Evolutionary conservation across 2,797 vertebrate species (phyloP).

Genomic region (Pipistrellus pipistrellus): DNA sequence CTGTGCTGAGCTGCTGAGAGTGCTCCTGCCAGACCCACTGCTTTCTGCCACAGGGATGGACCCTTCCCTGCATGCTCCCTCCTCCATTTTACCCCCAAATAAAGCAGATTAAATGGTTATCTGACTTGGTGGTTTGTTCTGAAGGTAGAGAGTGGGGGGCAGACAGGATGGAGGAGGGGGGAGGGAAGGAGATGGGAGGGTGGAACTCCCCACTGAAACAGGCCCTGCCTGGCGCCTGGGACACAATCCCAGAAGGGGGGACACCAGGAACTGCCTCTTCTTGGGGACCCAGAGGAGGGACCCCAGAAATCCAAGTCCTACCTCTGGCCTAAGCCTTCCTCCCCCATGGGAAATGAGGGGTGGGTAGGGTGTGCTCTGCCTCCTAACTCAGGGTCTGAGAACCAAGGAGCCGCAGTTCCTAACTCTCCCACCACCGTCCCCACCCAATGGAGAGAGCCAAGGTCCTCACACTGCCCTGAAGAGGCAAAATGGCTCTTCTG

Average conservation of each 20-base stretch:
- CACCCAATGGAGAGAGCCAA: background rate
- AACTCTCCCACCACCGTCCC: background rate
- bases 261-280: background rate
- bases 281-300: background rate
- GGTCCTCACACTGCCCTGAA: background rate
- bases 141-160: background rate
- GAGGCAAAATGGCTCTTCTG: background rate
- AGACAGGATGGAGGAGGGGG: background rate
- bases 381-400: too few relatives aligned
- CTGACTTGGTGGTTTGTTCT: constrained; percentile 57
- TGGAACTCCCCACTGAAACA: too few relatives aligned
- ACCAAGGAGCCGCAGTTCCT: background rate
- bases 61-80: background rate
- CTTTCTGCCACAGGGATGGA: background rate
- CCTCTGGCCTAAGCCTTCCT: background rate
- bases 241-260: background rate
- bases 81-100: background rate
- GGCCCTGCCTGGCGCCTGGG: background rate
- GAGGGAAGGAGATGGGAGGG: fast-evolving
- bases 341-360: background rate
- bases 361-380: too few relatives aligned
- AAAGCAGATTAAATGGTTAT: constrained; percentile 66
- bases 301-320: background rate
- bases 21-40: background rate
- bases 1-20: background rate